Evolutionary conservation across 2,113 vertebrate genomes (phyloP).

Genomic region (Forbesichthys papilliferus): DNA sequence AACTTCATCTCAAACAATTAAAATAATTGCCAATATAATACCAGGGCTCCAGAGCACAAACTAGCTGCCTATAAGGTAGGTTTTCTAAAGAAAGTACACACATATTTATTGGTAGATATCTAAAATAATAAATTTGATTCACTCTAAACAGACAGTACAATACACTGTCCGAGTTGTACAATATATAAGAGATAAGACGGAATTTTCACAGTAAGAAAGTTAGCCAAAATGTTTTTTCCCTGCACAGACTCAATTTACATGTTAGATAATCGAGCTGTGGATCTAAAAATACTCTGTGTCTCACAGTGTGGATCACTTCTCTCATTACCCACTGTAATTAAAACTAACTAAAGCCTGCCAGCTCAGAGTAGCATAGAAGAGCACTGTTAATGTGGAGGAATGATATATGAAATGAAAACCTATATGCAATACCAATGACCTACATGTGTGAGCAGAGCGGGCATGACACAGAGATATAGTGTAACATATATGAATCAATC

Average conservation of each 20-base stretch:
- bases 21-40: neutral
- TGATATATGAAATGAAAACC: constrained; percentile 58
- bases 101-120: neutral
- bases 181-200: constrained; percentile 15
- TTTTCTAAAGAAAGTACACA: neutral
- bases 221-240: constrained; percentile 39
- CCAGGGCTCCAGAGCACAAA: no score
- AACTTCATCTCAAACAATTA: constrained; percentile 3
- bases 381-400: constrained; percentile 63
- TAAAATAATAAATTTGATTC: constrained; percentile 5
- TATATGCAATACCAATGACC: constrained; percentile 27
- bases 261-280: constrained; percentile 66
- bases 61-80: no score
- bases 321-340: constrained; percentile 78
- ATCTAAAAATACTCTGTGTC: constrained; percentile 75
- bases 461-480: constrained; percentile 9
- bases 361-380: constrained; percentile 51
- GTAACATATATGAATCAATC: constrained; percentile 20
- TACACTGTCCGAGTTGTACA: constrained; percentile 16
- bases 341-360: constrained; percentile 68
- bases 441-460: constrained; percentile 24
- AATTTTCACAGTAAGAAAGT: constrained; percentile 18
- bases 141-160: neutral
- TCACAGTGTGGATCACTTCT: constrained; percentile 70
- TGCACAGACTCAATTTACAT: constrained; percentile 46